Evolutionary conservation across 2,888 invertebrate genomes (phyloP).

Genomic region (Pemphredon lugubris): DNA sequence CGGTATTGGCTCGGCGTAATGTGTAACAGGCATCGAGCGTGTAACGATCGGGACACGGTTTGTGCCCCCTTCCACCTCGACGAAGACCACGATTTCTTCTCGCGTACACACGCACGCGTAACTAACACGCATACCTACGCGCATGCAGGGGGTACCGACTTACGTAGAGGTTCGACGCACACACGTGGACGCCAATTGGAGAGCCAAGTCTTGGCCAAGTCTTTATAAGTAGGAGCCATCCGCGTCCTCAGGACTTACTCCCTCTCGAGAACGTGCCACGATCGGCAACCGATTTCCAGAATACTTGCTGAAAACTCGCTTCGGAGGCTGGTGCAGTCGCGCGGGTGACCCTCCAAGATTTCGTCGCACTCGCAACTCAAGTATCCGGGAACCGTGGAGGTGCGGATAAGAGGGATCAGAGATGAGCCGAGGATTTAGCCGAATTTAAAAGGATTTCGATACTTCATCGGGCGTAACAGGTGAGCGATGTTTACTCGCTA

Average conservation of each 20-base stretch:
- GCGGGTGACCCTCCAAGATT: slow-evolving; percentile 15
- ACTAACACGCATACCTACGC: slow-evolving; percentile 55
- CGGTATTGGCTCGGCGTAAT: slow-evolving; percentile 57
- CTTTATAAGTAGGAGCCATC: slow-evolving; percentile 81
- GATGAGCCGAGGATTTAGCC: slow-evolving; percentile 36
- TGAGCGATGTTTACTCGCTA: slow-evolving; percentile 19
- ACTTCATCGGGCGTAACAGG: slow-evolving; percentile 14
- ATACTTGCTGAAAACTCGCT: slow-evolving; percentile 60
- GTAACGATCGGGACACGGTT: slow-evolving; percentile 75
- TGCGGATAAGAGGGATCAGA: background rate
- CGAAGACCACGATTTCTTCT: slow-evolving; percentile 70
- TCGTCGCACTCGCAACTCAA: background rate
- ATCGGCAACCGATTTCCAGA: slow-evolving; percentile 75
- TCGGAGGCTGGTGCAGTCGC: background rate
- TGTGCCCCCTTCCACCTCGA: slow-evolving; percentile 74
- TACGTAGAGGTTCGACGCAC: slow-evolving; percentile 56
- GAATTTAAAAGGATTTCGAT: slow-evolving; percentile 7
- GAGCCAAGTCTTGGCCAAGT: slow-evolving; percentile 77
- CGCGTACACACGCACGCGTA: slow-evolving; percentile 68
- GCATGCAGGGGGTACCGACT: slow-evolving; percentile 60
- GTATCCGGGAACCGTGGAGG: background rate
- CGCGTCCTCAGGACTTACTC: slow-evolving; percentile 80
- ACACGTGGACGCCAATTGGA: slow-evolving; percentile 74
- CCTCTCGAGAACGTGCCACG: slow-evolving; percentile 79
- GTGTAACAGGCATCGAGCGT: slow-evolving; percentile 72